Percentiles rank a stretch among this genome's conserved stretches.
These are phyloP conservation scores for Montifringilla adamsi DNA, from an alignment of 2,113 vertebrate species.

Conservation along the genomic window DNA sequence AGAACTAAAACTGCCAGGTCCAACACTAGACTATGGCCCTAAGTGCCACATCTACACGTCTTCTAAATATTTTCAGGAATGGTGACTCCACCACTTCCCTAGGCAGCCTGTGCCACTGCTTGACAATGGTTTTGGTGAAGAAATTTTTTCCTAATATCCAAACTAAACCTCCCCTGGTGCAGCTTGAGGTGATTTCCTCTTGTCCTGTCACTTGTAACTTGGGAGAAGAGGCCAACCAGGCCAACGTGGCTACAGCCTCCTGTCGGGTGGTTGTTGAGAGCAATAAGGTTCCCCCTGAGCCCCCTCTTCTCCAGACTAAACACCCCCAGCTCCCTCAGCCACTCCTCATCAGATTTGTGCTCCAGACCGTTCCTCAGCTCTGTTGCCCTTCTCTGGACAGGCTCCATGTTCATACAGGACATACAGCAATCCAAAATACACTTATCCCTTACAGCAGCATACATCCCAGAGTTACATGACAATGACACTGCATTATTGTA, in stretches of 20 bases:
- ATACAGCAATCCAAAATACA: neutral
- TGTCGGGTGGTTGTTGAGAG: neutral
- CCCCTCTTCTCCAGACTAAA: neutral
- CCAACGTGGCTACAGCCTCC: neutral
- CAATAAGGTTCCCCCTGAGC: rapidly evolving
- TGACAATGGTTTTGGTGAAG: neutral
- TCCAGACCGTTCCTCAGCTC: neutral
- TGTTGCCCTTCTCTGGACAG: neutral
- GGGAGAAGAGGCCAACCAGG: neutral
- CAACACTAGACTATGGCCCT: neutral
- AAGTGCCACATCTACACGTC: neutral
- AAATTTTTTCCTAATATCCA: neutral
- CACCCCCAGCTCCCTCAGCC: neutral
- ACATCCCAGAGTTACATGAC: neutral
- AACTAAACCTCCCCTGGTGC: neutral
- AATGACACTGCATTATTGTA: too few relatives aligned
- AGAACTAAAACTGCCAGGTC: neutral
- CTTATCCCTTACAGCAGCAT: neutral
- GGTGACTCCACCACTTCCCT: neutral
- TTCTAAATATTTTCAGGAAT: neutral
- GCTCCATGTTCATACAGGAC: neutral
- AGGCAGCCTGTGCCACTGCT: neutral
- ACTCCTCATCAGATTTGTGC: neutral
- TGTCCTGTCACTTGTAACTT: too few relatives aligned
- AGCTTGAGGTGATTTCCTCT: neutral